Evolutionary conservation across 35 echinoderm and acorn worm species (phyloP).

Genomic region (Lytechinus pictus): DNA sequence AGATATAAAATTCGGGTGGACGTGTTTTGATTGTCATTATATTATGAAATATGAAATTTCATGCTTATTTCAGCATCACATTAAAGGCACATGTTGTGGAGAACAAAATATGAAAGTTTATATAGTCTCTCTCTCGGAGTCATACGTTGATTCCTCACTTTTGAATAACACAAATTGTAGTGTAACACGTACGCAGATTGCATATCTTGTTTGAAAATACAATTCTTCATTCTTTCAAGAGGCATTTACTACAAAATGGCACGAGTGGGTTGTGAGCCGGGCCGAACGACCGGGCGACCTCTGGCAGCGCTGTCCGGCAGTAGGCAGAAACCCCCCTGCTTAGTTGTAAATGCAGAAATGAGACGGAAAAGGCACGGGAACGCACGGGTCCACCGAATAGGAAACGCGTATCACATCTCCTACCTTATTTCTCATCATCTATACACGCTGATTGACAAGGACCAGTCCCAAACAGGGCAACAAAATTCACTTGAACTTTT

Average conservation of each 20-base stretch:
- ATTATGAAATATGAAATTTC: background rate
- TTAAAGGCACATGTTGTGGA: background rate
- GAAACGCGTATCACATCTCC: slow-evolving; percentile 50
- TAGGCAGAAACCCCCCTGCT: background rate
- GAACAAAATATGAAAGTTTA: background rate
- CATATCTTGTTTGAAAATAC: background rate
- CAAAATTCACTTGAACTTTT: slow-evolving; percentile 49
- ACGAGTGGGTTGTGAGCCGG: background rate
- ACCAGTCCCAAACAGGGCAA: slow-evolving; percentile 46
- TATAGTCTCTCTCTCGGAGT: background rate
- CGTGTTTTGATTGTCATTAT: background rate
- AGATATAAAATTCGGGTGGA: background rate
- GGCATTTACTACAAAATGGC: background rate
- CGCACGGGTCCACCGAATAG: slow-evolving; percentile 42
- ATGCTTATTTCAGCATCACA: background rate
- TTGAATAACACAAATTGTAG: background rate
- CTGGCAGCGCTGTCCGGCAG: slow-evolving; percentile 12
- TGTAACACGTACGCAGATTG: background rate
- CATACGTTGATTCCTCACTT: background rate
- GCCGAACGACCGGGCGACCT: slow-evolving; percentile 16
- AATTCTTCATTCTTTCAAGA: background rate
- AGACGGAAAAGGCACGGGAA: slow-evolving; percentile 18
- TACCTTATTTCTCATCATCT: slow-evolving; percentile 47
- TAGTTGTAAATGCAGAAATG: slow-evolving; percentile 18
- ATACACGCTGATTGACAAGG: slow-evolving; percentile 50